These are phyloP conservation scores for Tenthredo mesomela DNA, from an alignment of 2,888 invertebrate species.

Conservation along the genomic window DNA sequence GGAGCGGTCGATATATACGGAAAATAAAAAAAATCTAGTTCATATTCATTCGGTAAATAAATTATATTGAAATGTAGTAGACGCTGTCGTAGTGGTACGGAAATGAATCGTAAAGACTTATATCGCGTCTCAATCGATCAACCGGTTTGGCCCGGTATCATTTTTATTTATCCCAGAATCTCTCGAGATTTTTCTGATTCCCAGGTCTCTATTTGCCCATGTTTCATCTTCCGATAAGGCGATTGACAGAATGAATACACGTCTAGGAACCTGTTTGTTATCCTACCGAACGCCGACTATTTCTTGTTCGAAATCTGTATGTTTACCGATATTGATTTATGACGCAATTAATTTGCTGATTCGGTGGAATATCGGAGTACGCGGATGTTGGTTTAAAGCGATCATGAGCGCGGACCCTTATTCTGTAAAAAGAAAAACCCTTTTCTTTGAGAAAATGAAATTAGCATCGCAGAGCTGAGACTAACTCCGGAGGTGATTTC, in stretches of 20 bases:
- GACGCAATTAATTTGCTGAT: not conserved
- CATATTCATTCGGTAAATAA: not conserved
- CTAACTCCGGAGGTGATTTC: conserved; percentile 3
- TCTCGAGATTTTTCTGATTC: not conserved
- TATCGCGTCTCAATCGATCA: not conserved
- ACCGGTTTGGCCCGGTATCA: not conserved
- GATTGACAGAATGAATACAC: not conserved
- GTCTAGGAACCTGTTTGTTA: not conserved
- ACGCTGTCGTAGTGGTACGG: not conserved
- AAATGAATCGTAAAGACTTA: not conserved
- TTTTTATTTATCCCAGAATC: not conserved
- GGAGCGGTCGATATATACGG: too few species aligned
- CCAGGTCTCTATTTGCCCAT: not conserved
- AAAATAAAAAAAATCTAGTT: not conserved
- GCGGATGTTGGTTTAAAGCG: not conserved
- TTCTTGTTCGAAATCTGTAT: not conserved
- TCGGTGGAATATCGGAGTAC: not conserved
- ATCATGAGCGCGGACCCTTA: not conserved
- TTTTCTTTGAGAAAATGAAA: conserved; percentile 4
- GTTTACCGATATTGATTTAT: not conserved
- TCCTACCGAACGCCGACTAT: not conserved
- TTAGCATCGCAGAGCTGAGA: conserved; percentile 1
- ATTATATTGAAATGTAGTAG: not conserved
- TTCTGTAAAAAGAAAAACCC: not conserved
- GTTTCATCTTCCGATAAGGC: not conserved